A percentile compares a stretch with the other conserved stretches of the same genome.
These are phyloP conservation scores for Todus mexicanus DNA, from an alignment of 2,797 vertebrate genomes.

Conservation along the genomic window DNA sequence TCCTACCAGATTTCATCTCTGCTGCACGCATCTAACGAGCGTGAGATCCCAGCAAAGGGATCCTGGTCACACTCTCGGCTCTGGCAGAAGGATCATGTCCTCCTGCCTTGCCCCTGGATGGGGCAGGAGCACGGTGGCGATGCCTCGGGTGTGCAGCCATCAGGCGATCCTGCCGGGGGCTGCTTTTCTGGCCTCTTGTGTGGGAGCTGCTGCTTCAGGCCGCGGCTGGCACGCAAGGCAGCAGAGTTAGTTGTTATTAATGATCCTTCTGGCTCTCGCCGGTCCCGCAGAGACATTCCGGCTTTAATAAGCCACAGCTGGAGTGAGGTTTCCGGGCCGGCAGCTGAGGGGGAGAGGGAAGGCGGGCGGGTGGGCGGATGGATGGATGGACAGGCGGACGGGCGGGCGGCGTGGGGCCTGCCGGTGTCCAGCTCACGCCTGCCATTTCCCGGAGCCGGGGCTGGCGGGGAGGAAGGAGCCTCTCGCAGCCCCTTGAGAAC, in stretches of 20 bases:
- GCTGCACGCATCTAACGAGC: background rate
- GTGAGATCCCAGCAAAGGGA: background rate
- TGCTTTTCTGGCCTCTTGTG: background rate
- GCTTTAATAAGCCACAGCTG: constrained; percentile 72
- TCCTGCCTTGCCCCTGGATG: background rate
- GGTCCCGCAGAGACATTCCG: constrained; percentile 79
- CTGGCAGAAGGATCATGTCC: background rate
- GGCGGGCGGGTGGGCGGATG: background rate
- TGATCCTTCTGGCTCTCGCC: constrained; percentile 19
- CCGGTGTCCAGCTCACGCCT: background rate
- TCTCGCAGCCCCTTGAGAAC: background rate
- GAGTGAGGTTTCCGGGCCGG: constrained; percentile 24
- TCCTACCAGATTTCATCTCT: background rate
- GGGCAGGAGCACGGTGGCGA: background rate
- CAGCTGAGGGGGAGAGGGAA: constrained; percentile 9
- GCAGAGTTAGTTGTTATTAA: constrained; percentile 48
- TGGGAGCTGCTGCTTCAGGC: background rate
- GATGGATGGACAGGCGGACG: background rate
- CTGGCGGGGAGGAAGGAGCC: background rate
- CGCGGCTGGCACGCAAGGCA: background rate
- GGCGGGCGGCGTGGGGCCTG: background rate
- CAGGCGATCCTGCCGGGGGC: background rate
- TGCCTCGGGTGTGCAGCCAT: background rate
- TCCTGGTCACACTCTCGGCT: accelerated
- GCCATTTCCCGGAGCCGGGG: background rate